Evolutionary conservation across 2,113 vertebrate genomes (phyloP), one percentile per base, ranked within the genome.

Genomic region (Anoura caudifer): DNA sequence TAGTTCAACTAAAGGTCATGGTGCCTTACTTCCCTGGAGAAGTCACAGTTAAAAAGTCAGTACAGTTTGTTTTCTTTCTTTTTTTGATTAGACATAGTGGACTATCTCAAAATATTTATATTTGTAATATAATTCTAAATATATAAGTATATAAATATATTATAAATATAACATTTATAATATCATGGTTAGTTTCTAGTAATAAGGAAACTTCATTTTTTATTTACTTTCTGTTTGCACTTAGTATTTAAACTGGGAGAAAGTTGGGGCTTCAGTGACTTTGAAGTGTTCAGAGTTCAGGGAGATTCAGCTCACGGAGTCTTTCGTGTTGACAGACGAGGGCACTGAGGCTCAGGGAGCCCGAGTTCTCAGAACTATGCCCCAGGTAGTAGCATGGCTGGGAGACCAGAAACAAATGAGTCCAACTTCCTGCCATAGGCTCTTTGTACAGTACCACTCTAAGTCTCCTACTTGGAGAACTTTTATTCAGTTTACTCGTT

Each of bases 1-100:
- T 79, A 80, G 95, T 97, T 97, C 97, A 97, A 13, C 24, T 54
- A 26, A 56, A 96, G 88, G 95, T 96, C 92, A 94, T 65, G n/a
- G 22, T 19, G 5, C n/a, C 76, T 79, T 47, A 26, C 5, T 70
- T 93, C 38, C 19, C 14, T 63, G 56, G 24, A 80, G 20, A 95
- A 85, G 20, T n/a, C 45, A 65, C n/a, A 33, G 61, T 83, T 87
- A 75, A 63, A 70, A 54, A 75, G 28, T 92, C 20, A 84, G 4
- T 43, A 50, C 10, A 31, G 12, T 65, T 56, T 56, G n/a, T n/a
- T n/a, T n/a, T n/a, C n/a, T n/a, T n/a, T n/a, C n/a, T 36, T 38
- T 80, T 79, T 94, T 87, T 2, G 90, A 20, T 84, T 16, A 72
- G 2, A 76, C 8, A 52, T 11, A 67, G 31, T 63, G 38, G 24